Percentiles rank a stretch among this genome's conserved stretches.
Conservation (phyloP, 2,113 vertebrate genomes). For the Pygathrix nemaeus region DNA sequence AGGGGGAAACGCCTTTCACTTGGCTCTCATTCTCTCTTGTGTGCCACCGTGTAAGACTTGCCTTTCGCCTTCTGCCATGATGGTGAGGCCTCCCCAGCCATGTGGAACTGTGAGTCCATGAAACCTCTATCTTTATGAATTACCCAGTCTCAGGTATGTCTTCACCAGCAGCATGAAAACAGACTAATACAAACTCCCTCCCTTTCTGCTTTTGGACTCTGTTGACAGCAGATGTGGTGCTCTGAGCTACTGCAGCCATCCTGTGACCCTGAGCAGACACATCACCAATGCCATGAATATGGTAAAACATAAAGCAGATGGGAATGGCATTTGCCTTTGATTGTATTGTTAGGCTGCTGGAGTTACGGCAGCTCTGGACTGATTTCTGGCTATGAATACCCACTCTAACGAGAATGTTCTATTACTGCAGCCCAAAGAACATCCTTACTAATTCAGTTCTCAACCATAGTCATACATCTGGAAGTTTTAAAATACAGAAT, state of each 20-base stretch:
- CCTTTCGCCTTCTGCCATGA: too few relatives aligned
- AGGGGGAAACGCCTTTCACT: too few relatives aligned
- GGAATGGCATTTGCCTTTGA: neutral
- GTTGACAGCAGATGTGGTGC: neutral
- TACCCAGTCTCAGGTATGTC: too few relatives aligned
- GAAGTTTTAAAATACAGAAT: neutral
- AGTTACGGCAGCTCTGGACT: neutral
- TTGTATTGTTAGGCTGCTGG: neutral
- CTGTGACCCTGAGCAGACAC: neutral
- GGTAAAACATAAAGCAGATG: neutral
- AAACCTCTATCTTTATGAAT: too few relatives aligned
- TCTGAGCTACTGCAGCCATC: neutral
- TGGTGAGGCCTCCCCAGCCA: too few relatives aligned
- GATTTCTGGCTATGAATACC: neutral
- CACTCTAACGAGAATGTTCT: neutral
- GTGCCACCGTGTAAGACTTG: too few relatives aligned
- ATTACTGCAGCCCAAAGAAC: neutral
- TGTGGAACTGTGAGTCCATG: too few relatives aligned
- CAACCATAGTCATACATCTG: neutral
- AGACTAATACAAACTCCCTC: neutral
- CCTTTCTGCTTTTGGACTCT: neutral
- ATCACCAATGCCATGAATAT: too few relatives aligned
- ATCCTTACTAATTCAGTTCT: slow-evolving; percentile 2
- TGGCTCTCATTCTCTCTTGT: too few relatives aligned
- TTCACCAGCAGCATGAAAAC: too few relatives aligned